Base-by-base conservation (phyloP, 2,888 invertebrate genomes). In the Apotomis capreana region DNA sequence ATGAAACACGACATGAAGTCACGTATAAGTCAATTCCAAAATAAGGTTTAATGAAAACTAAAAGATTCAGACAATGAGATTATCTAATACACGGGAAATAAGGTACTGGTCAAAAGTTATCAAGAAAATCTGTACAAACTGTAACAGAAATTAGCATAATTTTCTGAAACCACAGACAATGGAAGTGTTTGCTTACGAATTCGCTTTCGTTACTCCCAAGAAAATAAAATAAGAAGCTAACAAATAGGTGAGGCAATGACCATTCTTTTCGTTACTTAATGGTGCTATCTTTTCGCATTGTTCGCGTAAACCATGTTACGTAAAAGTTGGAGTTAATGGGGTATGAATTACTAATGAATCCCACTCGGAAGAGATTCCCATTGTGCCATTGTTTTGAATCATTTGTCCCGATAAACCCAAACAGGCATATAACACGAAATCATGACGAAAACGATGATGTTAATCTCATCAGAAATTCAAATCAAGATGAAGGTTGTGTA, bases 221-320 rank as follows among this genome's bases (percentile, higher is more conserved):
- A 85, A 89, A 89, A 83, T 81, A 79, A 79, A 79, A 81, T 80
- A 79, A 83, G 80, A 82, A 78, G 78, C 83, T 84, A 89, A 89
- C 86, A 88, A 88, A 89, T 88, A 88, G 83, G 83, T 91, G 87
- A 89, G 79, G 92, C 89, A 91, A 92, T 88, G 86, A 86, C 88
- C 86, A 88, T 90, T 91, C 87, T 90, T 89, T 84, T 86, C 82
- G 86, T 84, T 84, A 80, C 86, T 82, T 87, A 88, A 90, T 86
- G 84, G 85, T 82, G 84, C 89, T 89, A 90, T 90, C 90, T 87
- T 86, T 83, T 85, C 82, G 81, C 88, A 91, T 92, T 92, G 92
- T 92, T 89, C 81, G 80, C 81, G 77, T 76, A 78, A 69, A 77
- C 80, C 74, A 74, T 78, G 82, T 92, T 92, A 92, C 90, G 91